These are phyloP conservation scores for Sinopyrophorus schimmeli DNA, from an alignment of 2,888 invertebrate genomes.

Conservation along the genomic window DNA sequence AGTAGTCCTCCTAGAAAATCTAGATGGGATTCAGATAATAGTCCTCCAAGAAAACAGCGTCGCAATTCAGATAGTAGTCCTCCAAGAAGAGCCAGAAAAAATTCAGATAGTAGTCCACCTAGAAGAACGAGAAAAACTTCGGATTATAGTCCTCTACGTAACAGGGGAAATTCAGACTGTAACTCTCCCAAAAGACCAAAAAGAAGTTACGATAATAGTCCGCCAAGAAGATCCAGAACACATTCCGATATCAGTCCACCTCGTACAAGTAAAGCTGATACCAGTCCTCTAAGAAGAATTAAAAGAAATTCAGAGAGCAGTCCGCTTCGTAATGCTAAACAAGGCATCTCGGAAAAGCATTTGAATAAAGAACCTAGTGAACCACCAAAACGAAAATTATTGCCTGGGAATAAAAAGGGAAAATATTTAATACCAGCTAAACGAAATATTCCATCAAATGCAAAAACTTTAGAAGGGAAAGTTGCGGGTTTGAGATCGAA, in stretches of 20 bases:
- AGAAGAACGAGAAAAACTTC: conserved; percentile 35
- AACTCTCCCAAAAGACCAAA: conserved; percentile 1
- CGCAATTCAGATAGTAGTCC: conserved; percentile 33
- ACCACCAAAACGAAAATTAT: conserved; percentile 25
- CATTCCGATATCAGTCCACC: conserved; percentile 41
- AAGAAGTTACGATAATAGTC: conserved; percentile 35
- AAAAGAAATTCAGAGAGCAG: conserved; percentile 35
- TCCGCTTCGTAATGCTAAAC: not conserved
- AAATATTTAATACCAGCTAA: conserved; percentile 37
- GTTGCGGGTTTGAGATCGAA: conserved; percentile 85
- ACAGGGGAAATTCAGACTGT: not conserved
- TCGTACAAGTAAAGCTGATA: too few relatives aligned
- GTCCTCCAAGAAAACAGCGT: conserved; percentile 36
- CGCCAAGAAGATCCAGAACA: conserved; percentile 41
- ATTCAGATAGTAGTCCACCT: conserved; percentile 32
- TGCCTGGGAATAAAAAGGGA: conserved; percentile 37
- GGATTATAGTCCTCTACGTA: conserved; percentile 12
- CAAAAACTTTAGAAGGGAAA: conserved; percentile 82
- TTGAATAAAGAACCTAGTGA: too few relatives aligned
- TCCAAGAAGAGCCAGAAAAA: conserved; percentile 19
- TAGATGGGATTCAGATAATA: conserved; percentile 26
- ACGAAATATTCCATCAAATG: conserved; percentile 49
- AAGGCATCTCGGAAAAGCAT: too few relatives aligned
- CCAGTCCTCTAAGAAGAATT: not conserved
- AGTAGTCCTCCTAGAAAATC: conserved; percentile 14